These are phyloP conservation scores for Poeciliopsis gracilis DNA, from an alignment of 2,797 vertebrate genomes.

Conservation along the genomic window DNA sequence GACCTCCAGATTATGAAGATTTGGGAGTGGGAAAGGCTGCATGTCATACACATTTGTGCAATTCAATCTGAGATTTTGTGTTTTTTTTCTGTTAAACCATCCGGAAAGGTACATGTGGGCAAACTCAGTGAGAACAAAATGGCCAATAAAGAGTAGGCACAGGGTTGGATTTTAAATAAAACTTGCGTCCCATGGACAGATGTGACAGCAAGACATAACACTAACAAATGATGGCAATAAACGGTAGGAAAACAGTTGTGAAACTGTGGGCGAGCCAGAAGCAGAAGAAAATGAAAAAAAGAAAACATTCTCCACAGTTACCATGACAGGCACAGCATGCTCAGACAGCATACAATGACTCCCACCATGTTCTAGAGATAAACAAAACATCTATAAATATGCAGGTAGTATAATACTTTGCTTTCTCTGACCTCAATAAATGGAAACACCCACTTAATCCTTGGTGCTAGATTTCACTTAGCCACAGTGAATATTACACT, in stretches of 20 bases:
- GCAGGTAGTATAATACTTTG: conserved; percentile 4
- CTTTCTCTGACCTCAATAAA: conserved; percentile 19
- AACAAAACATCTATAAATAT: conserved; percentile 33
- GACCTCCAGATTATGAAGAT: conserved; percentile 31
- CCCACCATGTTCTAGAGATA: conserved; percentile 14
- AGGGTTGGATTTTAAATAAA: conserved; percentile 50
- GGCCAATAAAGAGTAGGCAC: conserved; percentile 10
- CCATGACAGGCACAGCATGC: conserved; percentile 43
- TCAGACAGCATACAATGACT: conserved; percentile 23
- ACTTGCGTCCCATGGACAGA: conserved; percentile 42
- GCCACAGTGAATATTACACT: not conserved
- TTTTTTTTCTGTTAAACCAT: not conserved
- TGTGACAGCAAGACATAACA: conserved; percentile 58
- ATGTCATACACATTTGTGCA: conserved; percentile 22
- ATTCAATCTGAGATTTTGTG: conserved; percentile 10
- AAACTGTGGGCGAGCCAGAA: conserved; percentile 34
- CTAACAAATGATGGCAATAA: conserved; percentile 58
- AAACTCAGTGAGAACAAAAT: conserved; percentile 9
- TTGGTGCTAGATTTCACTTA: conserved; percentile 5
- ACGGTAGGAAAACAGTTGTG: conserved; percentile 48
- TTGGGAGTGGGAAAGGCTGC: conserved; percentile 29
- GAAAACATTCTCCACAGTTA: conserved; percentile 20
- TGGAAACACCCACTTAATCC: conserved; percentile 5
- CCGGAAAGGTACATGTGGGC: conserved; percentile 10
- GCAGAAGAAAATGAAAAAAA: conserved; percentile 5